A percentile compares a stretch with the other conserved stretches of the same genome.
Evolutionary conservation across 23 tunicate species (phyloP).

Genomic region (Trididemnum miniatum): DNA sequence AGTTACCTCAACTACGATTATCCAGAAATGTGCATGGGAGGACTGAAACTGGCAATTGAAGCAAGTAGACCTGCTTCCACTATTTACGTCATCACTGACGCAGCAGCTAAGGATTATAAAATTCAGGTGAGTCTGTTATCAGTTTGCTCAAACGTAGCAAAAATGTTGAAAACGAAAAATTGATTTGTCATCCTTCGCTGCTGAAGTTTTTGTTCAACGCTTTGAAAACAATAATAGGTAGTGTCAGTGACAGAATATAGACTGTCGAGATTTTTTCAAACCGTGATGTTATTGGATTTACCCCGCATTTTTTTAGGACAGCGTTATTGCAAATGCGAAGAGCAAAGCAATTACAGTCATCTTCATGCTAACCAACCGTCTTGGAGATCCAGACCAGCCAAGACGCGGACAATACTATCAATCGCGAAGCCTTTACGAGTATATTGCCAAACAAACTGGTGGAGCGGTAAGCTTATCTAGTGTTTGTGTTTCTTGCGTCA

Average conservation of each 20-base stretch:
- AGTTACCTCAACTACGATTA: too few relatives aligned
- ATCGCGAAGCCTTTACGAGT: constrained; percentile 49
- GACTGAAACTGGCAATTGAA: constrained; percentile 47
- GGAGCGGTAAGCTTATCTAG: constrained; percentile 82
- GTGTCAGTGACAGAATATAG: too few relatives aligned
- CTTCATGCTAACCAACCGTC: constrained; percentile 68
- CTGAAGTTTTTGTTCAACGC: too few relatives aligned
- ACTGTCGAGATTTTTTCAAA: too few relatives aligned
- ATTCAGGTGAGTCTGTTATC: constrained; percentile 51
- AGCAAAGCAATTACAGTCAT: constrained; percentile 47
- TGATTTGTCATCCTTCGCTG: too few relatives aligned
- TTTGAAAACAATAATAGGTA: too few relatives aligned
- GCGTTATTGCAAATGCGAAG: constrained; percentile 73
- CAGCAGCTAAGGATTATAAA: constrained; percentile 35
- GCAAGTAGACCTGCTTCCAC: constrained; percentile 49
- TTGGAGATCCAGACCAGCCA: background rate
- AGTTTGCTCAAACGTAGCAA: too few relatives aligned
- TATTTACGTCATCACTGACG: constrained; percentile 50
- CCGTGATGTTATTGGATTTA: too few relatives aligned
- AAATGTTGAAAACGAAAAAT: too few relatives aligned
- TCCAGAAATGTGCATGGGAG: constrained; percentile 47
- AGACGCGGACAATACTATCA: constrained; percentile 6
- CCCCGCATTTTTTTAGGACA: too few relatives aligned
- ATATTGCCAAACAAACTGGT: constrained; percentile 69
- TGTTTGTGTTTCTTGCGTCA: too few relatives aligned